Conservation (phyloP, 1,140 invertebrate genomes). For the Mactra quadrangularis region DNA sequence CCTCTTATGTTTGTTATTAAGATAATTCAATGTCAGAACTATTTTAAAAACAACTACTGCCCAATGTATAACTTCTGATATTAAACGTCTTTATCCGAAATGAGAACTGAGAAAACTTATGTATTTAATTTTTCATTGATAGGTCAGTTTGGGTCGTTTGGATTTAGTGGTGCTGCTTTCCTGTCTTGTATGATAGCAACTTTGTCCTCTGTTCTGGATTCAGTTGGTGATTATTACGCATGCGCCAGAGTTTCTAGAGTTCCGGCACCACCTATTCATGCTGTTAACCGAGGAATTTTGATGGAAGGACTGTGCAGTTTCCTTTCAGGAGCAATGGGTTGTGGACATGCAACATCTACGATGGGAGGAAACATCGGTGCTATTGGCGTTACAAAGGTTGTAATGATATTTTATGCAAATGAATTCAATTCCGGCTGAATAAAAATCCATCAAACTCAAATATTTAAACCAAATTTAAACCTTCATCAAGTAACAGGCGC, state of each 20-base stretch:
- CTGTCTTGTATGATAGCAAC: constrained; percentile 64
- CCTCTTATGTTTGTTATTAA: no score
- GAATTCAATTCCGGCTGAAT: not conserved
- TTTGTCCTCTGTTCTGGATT: constrained; percentile 70
- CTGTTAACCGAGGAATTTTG: constrained; percentile 39
- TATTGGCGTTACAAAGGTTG: constrained; percentile 88
- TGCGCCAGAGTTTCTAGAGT: constrained; percentile 45
- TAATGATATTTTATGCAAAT: not conserved
- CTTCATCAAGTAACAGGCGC: not conserved
- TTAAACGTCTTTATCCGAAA: no score
- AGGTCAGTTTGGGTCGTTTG: constrained; percentile 67
- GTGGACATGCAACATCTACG: constrained; percentile 93
- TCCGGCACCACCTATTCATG: constrained; percentile 59
- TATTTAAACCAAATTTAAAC: not conserved
- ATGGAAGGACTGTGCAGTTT: constrained; percentile 79
- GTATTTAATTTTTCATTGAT: no score
- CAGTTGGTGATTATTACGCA: constrained; percentile 73
- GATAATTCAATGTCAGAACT: no score
- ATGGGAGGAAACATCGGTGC: constrained; percentile 94
- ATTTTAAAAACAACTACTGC: no score
- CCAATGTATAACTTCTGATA: no score
- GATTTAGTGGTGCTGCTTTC: constrained; percentile 55
- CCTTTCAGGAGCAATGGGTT: constrained; percentile 92
- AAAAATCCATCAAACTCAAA: not conserved
- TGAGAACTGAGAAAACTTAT: no score